phyloP scores from a whole-genome alignment of 2,797 vertebrate genomes.

The Ibycter americanus region DNA sequence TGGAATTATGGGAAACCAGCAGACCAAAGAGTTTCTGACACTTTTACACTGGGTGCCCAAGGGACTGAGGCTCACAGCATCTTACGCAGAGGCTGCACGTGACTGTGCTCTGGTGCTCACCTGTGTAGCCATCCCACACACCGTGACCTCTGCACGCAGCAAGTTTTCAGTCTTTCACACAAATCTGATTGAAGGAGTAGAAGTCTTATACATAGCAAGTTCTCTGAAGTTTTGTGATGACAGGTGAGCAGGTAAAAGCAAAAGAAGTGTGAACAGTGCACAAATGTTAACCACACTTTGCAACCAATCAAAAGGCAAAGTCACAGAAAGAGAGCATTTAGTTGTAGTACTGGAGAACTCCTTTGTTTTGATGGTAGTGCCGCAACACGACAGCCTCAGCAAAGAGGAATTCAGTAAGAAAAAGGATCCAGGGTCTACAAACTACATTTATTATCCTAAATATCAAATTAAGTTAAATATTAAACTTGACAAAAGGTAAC shows the following conservation, averaged over 20 bases:
- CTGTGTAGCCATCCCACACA: not conserved
- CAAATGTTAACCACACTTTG: not conserved
- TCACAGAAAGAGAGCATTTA: not conserved
- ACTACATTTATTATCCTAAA: not conserved
- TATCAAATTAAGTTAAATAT: not conserved
- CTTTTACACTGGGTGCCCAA: not conserved
- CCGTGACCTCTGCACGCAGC: not conserved
- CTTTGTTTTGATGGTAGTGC: not conserved
- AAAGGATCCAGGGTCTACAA: not conserved
- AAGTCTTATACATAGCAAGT: not conserved
- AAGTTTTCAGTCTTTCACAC: not conserved
- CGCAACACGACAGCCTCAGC: not conserved
- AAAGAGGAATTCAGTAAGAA: not conserved
- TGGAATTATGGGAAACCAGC: not conserved
- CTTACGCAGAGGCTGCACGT: not conserved
- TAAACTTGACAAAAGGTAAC: not conserved
- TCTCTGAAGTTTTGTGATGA: not conserved
- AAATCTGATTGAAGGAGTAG: not conserved
- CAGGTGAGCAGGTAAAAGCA: not conserved
- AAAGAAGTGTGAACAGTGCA: not conserved
- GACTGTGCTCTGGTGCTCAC: not conserved
- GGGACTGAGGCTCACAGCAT: not conserved
- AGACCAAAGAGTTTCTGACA: not conserved
- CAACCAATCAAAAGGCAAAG: not conserved
- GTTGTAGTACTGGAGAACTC: not conserved